Evolutionary conservation across 2,113 vertebrate genomes (phyloP), one percentile per base, ranked within the genome.

Genomic region (Spilogale gracilis): DNA sequence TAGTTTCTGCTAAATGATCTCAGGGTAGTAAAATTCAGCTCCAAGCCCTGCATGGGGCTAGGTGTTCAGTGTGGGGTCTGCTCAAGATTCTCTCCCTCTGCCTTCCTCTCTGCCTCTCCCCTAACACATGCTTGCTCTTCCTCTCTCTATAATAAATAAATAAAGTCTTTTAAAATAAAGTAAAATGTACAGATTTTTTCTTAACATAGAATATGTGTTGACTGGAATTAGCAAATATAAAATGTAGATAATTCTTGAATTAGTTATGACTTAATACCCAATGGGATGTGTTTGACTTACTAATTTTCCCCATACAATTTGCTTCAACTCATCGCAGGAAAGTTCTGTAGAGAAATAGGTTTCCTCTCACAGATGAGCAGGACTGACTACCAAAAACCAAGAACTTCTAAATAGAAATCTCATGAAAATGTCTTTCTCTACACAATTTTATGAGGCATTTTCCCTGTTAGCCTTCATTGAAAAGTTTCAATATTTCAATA

Each of bases 401-500:
- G 6, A 85, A 48, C 32, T 32, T 32, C 43, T 54, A 17, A 86
- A 27, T 38, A 30, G 45, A 82, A 23, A 61, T 2, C 13, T 50
- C 45, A 56, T 27, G 11, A 79, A 87, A 71, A 67, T 65, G 11
- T 58, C 60, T 96, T 94, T 48, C 18, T 71, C n/a, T 38, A 13
- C 23, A 25, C 4, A 73, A 65, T 58, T 82, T 45, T 67, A 1
- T 21, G 21, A 52, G 43, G 5, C 25, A 9, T 71, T 80, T 96
- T 71, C 23, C 60, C 45, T 83, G 16, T 54, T 58, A 13, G 45
- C 32, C 79, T 91, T 67, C 23, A 67, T 20, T 78, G 45, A 89
- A 56, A 95, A 71, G 9, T 71, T 74, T 74, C 60, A 56, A 50
- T 94, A 87, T 71, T 74, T 74, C 60, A 56, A 50, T 94, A 87